Evolutionary conservation across 92 coral and sea anemone species (phyloP), one percentile per base, ranked within the genome.

Genomic region (Phenganax subtilis): DNA sequence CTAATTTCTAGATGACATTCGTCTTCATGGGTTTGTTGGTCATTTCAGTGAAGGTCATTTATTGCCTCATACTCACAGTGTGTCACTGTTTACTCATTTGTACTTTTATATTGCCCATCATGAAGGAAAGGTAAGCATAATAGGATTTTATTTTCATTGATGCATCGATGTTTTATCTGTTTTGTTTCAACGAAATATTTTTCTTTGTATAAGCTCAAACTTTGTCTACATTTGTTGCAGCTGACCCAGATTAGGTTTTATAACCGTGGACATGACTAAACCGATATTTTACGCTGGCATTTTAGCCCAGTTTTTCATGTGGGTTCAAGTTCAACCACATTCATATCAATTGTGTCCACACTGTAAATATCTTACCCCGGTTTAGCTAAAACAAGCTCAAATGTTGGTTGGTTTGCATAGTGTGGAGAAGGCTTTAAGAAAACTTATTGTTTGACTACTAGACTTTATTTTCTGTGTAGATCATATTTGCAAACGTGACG

Each of bases 11-110:
- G 98, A 94, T 88, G 98, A 94, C 74, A 91, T 94, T 54, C 98
- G 97, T 72, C 12, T 94, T 37, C 97, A 96, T 52, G 98, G 98
- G 55, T 94, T 94, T 75, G 89, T 94, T 84, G 98, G 98, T 37
- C 97, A 91, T 44, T 82, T 94, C 10, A 96, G 88, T 61, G 98
- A 94, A 78, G 93, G 98, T 0, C 89, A 87, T 8, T 88, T 94
- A 58, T 80, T 94, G 76, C 98, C 98, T 7, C 98, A 94, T 75
- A 87, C 87, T 9, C 98, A 94, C 87, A 91, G 91, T 75, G 88
- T 92, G 58, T 91, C 72, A 44, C 69, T 94, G 54, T 94, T 93
- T 90, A 86, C 88, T 8, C 98, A 94, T 66, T 77, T 94, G n/a
- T 89, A 91, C 74, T 94, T 94, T 82, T 71, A 80, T 55, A 88